Conservation (phyloP, 92 coral and sea anemone species). For the Montipora capitata region DNA sequence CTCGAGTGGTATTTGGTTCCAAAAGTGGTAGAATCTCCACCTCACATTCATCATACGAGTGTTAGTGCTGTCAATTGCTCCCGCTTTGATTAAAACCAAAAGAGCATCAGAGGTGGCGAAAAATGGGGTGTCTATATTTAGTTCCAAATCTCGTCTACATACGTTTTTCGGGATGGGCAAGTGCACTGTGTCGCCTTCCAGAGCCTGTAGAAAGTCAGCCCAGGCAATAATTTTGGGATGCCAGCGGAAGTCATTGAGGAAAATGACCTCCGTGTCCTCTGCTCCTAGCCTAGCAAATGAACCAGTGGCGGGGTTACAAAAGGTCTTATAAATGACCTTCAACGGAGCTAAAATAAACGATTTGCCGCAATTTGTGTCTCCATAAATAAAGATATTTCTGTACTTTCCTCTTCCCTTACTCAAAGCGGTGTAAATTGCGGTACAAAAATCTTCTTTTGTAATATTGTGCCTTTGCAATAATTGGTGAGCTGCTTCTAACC, state of each 20-base stretch:
- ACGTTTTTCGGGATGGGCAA: constrained; percentile 50
- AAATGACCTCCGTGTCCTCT: constrained; percentile 63
- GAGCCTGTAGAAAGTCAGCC: constrained; percentile 66
- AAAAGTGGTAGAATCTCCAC: too few species aligned
- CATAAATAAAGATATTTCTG: neutral
- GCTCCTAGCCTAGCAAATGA: constrained; percentile 73
- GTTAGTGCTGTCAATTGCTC: neutral
- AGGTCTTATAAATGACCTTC: constrained; percentile 44
- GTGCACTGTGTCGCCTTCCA: constrained; percentile 65
- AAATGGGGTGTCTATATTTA: constrained; percentile 35
- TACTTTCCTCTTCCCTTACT: constrained; percentile 2
- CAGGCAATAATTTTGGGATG: constrained; percentile 62
- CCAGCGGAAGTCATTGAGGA: constrained; percentile 77
- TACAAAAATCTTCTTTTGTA: neutral
- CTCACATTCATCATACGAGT: too few species aligned
- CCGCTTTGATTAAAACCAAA: constrained; percentile 10
- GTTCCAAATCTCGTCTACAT: constrained; percentile 42
- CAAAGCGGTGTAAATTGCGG: neutral
- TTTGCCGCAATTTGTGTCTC: constrained; percentile 25
- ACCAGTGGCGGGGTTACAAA: constrained; percentile 50
- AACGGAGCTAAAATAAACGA: constrained; percentile 54
- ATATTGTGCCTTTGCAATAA: constrained; percentile 58
- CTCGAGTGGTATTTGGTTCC: too few species aligned
- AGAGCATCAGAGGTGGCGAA: constrained; percentile 14
- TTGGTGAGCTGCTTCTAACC: constrained; percentile 42